These are phyloP conservation scores for Rhabdomys dilectus DNA, from an alignment of 2,113 vertebrate species.

Conservation along the genomic window DNA sequence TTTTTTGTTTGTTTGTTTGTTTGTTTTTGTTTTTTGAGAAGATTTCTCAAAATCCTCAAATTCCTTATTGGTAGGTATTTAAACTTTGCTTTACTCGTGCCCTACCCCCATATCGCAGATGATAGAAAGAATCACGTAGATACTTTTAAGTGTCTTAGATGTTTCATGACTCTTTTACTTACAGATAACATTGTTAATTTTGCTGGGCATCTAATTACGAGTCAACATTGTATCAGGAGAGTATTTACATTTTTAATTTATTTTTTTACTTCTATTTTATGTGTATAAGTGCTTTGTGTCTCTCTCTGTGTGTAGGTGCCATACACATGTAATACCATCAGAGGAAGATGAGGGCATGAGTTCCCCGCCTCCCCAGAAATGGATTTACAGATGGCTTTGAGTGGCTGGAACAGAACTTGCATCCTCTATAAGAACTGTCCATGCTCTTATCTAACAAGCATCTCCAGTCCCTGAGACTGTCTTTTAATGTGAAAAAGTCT, in stretches of 20 bases:
- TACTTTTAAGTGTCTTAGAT: not conserved
- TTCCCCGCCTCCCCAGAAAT: too few species aligned
- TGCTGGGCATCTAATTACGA: not conserved
- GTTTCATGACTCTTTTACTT: not conserved
- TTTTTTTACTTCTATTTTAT: not conserved
- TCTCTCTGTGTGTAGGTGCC: not conserved
- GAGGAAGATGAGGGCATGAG: not conserved
- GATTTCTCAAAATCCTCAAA: constrained; percentile 27
- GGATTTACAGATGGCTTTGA: not conserved
- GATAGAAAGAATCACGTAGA: not conserved
- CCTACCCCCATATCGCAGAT: not conserved
- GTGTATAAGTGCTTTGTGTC: not conserved
- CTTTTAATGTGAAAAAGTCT: not conserved
- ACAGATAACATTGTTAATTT: not conserved
- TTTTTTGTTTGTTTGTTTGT: too few species aligned
- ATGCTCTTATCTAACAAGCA: not conserved
- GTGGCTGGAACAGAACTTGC: not conserved
- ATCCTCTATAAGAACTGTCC: not conserved
- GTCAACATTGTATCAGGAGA: not conserved
- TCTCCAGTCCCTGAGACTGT: not conserved
- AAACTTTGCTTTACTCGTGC: not conserved
- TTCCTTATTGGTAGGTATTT: not conserved
- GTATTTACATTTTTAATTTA: not conserved
- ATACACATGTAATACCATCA: not conserved
- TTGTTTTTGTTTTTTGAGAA: not conserved